Conservation (phyloP, 1,140 invertebrate genomes). For the Drosophila pachea region DNA sequence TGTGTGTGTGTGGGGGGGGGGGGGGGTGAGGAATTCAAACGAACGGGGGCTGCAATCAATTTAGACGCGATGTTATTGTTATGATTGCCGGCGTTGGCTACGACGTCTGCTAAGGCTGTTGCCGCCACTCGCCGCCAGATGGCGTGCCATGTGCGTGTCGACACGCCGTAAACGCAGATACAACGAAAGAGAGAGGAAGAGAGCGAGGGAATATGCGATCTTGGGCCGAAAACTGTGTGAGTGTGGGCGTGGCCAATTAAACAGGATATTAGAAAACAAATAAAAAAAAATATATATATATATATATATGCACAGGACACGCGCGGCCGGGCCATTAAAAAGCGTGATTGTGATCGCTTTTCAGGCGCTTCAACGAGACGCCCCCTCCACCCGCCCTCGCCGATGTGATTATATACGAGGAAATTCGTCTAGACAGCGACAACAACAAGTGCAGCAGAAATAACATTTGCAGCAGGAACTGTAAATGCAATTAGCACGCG, state of each 20-base stretch:
- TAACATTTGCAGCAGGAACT: not conserved
- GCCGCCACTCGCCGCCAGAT: conserved; percentile 35
- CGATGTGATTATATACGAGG: conserved; percentile 35
- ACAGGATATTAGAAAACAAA: conserved; percentile 57
- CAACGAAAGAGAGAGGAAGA: conserved; percentile 7
- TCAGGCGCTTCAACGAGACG: conserved; percentile 19
- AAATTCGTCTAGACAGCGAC: conserved; percentile 68
- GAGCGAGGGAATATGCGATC: not conserved
- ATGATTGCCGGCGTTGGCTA: conserved; percentile 37
- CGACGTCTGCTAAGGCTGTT: not conserved
- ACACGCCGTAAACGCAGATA: conserved; percentile 27
- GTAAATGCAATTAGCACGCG: conserved; percentile 49
- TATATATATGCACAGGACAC: conserved; percentile 34
- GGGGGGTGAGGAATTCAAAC: not conserved
- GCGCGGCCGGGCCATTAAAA: conserved; percentile 47
- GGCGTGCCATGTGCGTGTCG: conserved; percentile 51
- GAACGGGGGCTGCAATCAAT: conserved; percentile 12
- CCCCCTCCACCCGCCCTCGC: not conserved
- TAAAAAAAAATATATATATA: conserved; percentile 8
- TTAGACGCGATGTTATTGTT: conserved; percentile 48
- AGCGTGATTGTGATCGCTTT: conserved; percentile 37
- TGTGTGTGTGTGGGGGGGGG: too few species aligned
- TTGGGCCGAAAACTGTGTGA: not conserved
- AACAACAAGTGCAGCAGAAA: conserved; percentile 4
- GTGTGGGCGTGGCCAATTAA: conserved; percentile 50